Percentiles rank a stretch among this genome's conserved stretches.
Evolutionary conservation across 2,888 invertebrate species (phyloP).

Genomic region (Pomacea canaliculata): DNA sequence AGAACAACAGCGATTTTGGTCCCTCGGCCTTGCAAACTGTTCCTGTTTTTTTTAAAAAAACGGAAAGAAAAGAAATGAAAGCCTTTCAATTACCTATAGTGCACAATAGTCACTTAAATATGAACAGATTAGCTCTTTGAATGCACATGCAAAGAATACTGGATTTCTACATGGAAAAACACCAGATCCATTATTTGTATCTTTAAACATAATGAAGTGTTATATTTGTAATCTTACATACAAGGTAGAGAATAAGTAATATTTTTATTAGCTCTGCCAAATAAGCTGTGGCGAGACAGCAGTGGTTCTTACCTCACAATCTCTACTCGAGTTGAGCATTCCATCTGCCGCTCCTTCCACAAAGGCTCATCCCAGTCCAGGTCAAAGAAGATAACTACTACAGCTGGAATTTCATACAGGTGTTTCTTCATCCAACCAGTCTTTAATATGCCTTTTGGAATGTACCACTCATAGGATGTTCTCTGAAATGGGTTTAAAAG

Average conservation of each 20-base stretch:
- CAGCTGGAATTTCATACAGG: constrained; percentile 87
- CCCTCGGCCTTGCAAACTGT: constrained; percentile 66
- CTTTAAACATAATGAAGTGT: too few species aligned
- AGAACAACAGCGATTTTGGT: constrained; percentile 86
- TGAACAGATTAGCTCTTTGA: not conserved
- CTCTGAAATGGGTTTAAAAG: constrained; percentile 72
- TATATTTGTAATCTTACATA: too few species aligned
- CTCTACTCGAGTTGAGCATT: constrained; percentile 91
- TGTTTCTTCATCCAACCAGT: constrained; percentile 96
- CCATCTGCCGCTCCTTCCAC: constrained; percentile 95
- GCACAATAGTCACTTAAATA: too few species aligned
- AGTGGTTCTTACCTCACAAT: constrained; percentile 69
- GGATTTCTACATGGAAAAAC: too few species aligned
- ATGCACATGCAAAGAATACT: too few species aligned
- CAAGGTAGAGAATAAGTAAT: too few species aligned
- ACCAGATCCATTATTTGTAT: too few species aligned
- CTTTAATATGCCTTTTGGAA: constrained; percentile 86
- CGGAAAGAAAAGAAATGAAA: not conserved
- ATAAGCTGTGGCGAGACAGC: too few species aligned
- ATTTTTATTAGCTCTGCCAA: too few species aligned
- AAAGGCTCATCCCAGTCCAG: constrained; percentile 95
- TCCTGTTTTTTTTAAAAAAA: constrained; percentile 46
- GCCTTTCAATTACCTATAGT: too few species aligned
- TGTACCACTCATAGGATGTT: constrained; percentile 94
- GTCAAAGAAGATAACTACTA: constrained; percentile 95